phyloP scores from a whole-genome alignment of 2,888 invertebrate species.

The Cephus runcator region DNA sequence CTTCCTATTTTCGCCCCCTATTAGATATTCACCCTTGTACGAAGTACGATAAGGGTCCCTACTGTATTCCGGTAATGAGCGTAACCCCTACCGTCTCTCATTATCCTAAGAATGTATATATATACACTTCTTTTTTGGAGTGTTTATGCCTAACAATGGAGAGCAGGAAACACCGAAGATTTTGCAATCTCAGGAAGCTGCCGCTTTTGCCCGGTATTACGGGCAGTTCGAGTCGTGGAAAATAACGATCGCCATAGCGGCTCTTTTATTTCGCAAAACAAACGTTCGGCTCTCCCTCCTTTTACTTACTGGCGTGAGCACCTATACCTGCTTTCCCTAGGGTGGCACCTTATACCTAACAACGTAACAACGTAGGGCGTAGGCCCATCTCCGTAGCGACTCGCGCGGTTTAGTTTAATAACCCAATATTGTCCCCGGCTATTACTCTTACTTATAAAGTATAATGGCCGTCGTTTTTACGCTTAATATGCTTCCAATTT shows the following conservation, averaged over 20 bases:
- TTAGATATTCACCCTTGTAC: no score
- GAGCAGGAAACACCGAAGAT: no score
- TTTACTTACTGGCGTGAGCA: conserved; percentile 19
- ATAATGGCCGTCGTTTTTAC: conserved; percentile 38
- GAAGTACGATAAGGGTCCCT: no score
- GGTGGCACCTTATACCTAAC: background rate
- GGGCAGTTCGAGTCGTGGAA: background rate
- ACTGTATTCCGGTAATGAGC: no score
- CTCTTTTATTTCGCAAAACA: conserved; percentile 4
- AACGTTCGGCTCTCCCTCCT: conserved; percentile 15
- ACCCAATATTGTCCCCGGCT: conserved; percentile 36
- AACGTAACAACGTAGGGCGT: no score
- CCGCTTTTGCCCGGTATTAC: background rate
- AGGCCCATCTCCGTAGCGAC: conserved; percentile 19
- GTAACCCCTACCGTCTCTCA: no score
- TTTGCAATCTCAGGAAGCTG: no score
- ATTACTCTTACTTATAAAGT: conserved; percentile 48
- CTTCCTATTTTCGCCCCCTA: no score
- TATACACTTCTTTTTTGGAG: no score
- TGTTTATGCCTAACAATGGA: no score
- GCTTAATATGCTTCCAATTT: conserved; percentile 41
- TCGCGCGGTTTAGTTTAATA: conserved; percentile 41
- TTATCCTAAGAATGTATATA: no score
- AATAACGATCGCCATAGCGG: conserved; percentile 1
- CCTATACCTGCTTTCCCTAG: background rate